A percentile compares a stretch with the other conserved stretches of the same genome.
Conservation (phyloP, 1,140 invertebrate species). For the Yoshiicerus persimilis region DNA sequence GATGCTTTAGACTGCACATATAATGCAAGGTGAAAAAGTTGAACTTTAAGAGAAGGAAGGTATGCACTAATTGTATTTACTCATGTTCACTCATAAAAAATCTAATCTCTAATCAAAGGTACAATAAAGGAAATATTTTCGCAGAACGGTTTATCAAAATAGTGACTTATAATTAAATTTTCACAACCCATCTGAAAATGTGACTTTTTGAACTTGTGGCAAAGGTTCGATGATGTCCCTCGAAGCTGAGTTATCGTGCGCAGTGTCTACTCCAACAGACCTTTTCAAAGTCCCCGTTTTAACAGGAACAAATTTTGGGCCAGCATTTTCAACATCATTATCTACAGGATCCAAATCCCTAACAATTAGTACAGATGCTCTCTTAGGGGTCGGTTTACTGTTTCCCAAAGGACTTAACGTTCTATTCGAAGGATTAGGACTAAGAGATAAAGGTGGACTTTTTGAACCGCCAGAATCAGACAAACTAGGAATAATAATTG, state of each 20-base stretch:
- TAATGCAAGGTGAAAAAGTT: no score
- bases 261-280: conserved; percentile 41
- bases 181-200: conserved; percentile 16
- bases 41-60: no score
- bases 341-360: conserved; percentile 42
- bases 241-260: background rate
- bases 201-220: background rate
- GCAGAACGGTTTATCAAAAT: background rate
- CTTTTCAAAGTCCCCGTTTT: conserved; percentile 45
- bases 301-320: conserved; percentile 40
- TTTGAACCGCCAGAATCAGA: background rate
- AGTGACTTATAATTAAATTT: background rate
- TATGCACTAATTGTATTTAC: no score
- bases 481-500: background rate
- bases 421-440: background rate
- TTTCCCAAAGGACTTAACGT: background rate
- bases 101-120: background rate
- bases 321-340: conserved; percentile 32
- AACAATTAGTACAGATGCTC: conserved; percentile 42
- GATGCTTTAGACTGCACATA: no score
- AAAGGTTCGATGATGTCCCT: background rate
- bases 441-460: background rate
- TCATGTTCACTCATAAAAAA: background rate
- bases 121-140: conserved; percentile 25
- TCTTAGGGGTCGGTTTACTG: background rate